Evolutionary conservation across 2,888 invertebrate genomes (phyloP).

Genomic region (Cerceris rybyensis): DNA sequence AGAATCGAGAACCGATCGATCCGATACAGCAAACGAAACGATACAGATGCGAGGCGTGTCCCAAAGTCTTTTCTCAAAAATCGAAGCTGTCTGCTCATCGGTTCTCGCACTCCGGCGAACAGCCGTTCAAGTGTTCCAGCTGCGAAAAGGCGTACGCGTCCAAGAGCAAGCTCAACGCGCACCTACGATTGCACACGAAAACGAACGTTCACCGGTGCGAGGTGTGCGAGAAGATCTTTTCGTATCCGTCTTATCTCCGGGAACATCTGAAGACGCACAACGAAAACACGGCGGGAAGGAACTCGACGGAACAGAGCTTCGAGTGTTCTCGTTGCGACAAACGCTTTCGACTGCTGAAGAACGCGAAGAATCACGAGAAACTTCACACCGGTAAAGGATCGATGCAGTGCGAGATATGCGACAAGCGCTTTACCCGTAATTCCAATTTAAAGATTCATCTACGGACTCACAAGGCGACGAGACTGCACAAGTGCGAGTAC

Average conservation of each 20-base stretch:
- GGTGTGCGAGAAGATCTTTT: conserved; percentile 79
- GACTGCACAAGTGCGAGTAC: conserved; percentile 77
- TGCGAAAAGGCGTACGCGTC: conserved; percentile 78
- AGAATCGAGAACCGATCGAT: conserved; percentile 19
- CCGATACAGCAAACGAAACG: conserved; percentile 51
- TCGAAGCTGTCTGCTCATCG: conserved; percentile 76
- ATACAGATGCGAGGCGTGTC: conserved; percentile 74
- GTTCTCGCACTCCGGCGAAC: conserved; percentile 72
- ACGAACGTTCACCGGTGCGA: conserved; percentile 77
- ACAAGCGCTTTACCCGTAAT: conserved; percentile 78
- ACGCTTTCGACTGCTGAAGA: conserved; percentile 74
- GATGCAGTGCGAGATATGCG: conserved; percentile 78
- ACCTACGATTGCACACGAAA: conserved; percentile 76
- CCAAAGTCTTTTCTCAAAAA: conserved; percentile 72
- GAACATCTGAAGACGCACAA: conserved; percentile 79
- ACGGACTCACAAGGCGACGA: conserved; percentile 74
- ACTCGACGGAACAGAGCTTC: conserved; percentile 57
- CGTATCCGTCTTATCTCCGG: conserved; percentile 79
- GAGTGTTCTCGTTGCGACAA: conserved; percentile 76
- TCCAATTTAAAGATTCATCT: conserved; percentile 79
- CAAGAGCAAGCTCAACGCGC: conserved; percentile 79
- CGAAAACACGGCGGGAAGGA: conserved; percentile 33
- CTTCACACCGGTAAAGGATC: conserved; percentile 76
- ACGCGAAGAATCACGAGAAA: conserved; percentile 73
- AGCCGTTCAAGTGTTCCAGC: conserved; percentile 74